phyloP scores from a whole-genome alignment of 1,140 invertebrate genomes.

The Orchestia grillus region DNA sequence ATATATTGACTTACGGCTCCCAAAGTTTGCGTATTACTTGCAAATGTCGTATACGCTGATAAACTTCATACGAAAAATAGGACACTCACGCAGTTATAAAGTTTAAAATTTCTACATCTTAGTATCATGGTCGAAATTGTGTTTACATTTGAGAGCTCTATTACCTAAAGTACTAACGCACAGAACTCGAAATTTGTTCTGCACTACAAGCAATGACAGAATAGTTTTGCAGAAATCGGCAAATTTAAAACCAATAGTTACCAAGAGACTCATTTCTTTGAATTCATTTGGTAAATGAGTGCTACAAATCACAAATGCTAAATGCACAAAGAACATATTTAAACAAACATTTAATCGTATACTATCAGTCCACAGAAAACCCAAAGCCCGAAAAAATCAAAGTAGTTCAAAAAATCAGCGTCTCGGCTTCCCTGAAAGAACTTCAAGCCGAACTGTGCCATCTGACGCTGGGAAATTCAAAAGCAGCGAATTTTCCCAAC shows the following conservation, averaged over 20 bases:
- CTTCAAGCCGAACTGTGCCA: too few species aligned
- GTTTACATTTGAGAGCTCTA: neutral
- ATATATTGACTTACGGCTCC: neutral
- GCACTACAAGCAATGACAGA: neutral
- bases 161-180: neutral
- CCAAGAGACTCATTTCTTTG: neutral
- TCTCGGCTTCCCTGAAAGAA: neutral
- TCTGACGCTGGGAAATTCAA: too few species aligned
- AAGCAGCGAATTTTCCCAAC: too few species aligned
- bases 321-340: neutral
- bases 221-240: neutral
- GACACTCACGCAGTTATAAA: neutral
- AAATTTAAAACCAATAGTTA: neutral
- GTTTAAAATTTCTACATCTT: neutral
- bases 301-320: neutral
- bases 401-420: neutral
- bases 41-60: neutral
- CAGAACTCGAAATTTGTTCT: neutral
- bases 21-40: neutral
- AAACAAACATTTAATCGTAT: neutral
- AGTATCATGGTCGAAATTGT: neutral
- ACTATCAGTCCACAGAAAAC: neutral
- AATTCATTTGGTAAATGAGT: neutral
- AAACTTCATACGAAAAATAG: neutral
- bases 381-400: neutral